A percentile compares a stretch with the other conserved stretches of the same genome.
These are phyloP conservation scores for Nowickia ferox DNA, from an alignment of 2,888 invertebrate species.

Conservation along the genomic window DNA sequence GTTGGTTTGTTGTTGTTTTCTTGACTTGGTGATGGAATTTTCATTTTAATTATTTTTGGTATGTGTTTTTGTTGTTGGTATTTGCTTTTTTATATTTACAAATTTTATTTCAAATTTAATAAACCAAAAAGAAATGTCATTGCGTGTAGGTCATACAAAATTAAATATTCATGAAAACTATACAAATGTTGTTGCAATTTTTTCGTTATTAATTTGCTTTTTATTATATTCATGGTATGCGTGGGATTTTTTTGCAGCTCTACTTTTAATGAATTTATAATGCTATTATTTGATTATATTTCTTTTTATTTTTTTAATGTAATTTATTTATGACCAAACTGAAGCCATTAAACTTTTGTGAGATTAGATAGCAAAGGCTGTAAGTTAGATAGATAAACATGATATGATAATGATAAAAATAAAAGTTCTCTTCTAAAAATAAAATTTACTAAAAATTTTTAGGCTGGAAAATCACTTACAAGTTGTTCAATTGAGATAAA, in stretches of 20 bases:
- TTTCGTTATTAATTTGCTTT: background rate
- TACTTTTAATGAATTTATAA: no score
- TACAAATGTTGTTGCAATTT: conserved; percentile 26
- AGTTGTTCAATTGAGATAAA: no score
- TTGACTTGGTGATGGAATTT: background rate
- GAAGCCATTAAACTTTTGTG: no score
- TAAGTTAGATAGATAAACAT: no score
- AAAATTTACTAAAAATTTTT: no score
- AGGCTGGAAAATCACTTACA: no score
- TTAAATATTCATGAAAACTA: conserved; percentile 52
- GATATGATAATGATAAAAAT: no score
- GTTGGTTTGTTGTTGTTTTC: background rate
- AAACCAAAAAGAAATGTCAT: conserved; percentile 53
- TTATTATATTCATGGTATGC: conserved; percentile 1
- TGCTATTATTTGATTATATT: no score
- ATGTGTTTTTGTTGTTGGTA: background rate
- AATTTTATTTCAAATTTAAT: background rate
- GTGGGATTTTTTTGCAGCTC: conserved; percentile 11
- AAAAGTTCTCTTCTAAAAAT: no score
- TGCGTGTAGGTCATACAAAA: conserved; percentile 70
- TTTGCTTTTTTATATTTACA: conserved; percentile 47
- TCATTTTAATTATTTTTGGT: background rate
- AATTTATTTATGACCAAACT: no score
- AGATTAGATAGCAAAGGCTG: no score
- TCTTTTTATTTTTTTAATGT: no score